These are phyloP conservation scores for Drosophila littoralis DNA, from an alignment of 1,140 invertebrate species.

Conservation along the genomic window DNA sequence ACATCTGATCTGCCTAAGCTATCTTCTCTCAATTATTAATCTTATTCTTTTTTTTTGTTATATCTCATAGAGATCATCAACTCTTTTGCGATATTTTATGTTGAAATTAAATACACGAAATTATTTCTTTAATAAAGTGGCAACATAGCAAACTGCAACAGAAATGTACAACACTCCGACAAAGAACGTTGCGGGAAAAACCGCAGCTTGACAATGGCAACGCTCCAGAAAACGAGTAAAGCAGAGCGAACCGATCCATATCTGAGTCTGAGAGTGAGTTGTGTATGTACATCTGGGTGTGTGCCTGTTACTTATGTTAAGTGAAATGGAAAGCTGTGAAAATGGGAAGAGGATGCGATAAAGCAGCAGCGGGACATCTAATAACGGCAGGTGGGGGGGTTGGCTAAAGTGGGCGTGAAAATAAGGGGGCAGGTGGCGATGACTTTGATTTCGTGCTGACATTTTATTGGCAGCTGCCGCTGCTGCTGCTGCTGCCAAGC, in stretches of 20 bases:
- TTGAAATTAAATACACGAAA: too few relatives aligned
- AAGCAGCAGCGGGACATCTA: constrained; percentile 38
- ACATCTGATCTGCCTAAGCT: too few relatives aligned
- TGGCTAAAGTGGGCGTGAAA: too few relatives aligned
- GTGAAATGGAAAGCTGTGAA: constrained; percentile 73
- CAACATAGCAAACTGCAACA: neutral
- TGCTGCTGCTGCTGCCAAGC: constrained; percentile 1
- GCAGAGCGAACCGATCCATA: constrained; percentile 37
- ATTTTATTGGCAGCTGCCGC: constrained; percentile 62
- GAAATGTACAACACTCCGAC: neutral
- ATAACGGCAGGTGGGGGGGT: neutral
- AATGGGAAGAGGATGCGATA: constrained; percentile 46
- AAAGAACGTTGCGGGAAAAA: neutral
- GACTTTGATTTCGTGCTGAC: constrained; percentile 53
- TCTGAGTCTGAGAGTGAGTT: constrained; percentile 2
- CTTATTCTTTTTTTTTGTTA: too few relatives aligned
- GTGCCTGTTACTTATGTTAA: constrained; percentile 52
- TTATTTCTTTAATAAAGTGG: too few relatives aligned
- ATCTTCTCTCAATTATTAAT: too few relatives aligned
- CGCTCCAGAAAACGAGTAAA: constrained; percentile 18
- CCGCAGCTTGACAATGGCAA: neutral
- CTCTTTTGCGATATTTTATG: too few relatives aligned
- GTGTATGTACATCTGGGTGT: constrained; percentile 4
- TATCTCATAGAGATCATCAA: too few relatives aligned
- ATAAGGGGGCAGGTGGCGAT: neutral